phyloP scores from a whole-genome alignment of 2,113 vertebrate species.

The Grammomys dolichurus region DNA sequence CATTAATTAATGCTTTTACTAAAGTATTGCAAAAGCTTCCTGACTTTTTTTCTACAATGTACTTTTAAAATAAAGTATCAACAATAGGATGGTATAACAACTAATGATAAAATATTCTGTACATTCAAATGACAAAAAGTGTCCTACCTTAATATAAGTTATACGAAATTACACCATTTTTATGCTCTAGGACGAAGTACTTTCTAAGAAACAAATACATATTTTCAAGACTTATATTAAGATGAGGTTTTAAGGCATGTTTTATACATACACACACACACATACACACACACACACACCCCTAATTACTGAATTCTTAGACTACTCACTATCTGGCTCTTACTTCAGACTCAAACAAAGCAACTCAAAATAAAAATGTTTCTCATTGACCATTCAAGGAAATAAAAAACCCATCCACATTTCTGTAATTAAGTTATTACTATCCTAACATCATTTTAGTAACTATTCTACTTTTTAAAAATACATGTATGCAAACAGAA shows the following conservation, averaged over 20 bases:
- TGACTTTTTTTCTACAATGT: constrained; percentile 3
- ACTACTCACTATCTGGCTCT: neutral
- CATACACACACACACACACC: no score
- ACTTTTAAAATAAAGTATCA: constrained; percentile 9
- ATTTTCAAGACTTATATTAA: neutral
- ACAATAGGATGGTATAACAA: neutral
- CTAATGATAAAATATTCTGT: neutral
- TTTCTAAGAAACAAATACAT: constrained; percentile 31
- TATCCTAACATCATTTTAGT: constrained; percentile 36
- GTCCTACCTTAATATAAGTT: neutral
- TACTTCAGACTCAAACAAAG: constrained; percentile 34
- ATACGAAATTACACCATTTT: neutral
- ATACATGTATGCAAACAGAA: neutral
- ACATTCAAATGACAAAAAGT: neutral
- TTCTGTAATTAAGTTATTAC: neutral
- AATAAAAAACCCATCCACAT: neutral
- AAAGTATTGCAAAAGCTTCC: neutral
- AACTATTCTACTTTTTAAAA: neutral
- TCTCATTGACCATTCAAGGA: neutral
- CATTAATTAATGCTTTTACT: constrained; percentile 1
- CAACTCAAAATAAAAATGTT: neutral
- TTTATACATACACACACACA: neutral
- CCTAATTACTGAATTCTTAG: constrained; percentile 51
- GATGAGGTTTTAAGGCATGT: constrained; percentile 10
- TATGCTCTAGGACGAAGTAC: neutral